Percentiles rank a stretch among this genome's conserved stretches.
These are phyloP conservation scores for Regulus satrapa DNA, from an alignment of 2,113 vertebrate species.

Conservation along the genomic window DNA sequence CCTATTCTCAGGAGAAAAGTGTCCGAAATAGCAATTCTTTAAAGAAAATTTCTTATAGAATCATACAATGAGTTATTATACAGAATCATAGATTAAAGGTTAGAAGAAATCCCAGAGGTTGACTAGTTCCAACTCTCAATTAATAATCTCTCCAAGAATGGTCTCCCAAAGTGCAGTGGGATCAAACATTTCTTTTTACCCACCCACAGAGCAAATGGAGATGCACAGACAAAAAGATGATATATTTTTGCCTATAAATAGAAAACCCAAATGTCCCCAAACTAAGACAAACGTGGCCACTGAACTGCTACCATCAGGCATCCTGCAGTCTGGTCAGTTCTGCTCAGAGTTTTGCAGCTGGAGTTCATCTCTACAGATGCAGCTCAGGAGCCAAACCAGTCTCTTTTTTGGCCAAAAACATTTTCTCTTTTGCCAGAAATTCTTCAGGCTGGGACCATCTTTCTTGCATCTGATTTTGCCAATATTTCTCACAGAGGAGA, in stretches of 20 bases:
- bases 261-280: not conserved
- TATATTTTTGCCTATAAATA: not conserved
- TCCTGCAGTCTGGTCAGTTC: not conserved
- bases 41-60: not conserved
- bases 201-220: not conserved
- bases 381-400: not conserved
- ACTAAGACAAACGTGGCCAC: not conserved
- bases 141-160: not conserved
- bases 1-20: not conserved
- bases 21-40: not conserved
- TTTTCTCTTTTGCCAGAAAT: not conserved
- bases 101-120: not conserved
- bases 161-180: not conserved
- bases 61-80: not conserved
- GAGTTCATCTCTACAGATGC: not conserved
- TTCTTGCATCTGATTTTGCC: not conserved
- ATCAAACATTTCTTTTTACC: not conserved
- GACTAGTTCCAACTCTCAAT: not conserved
- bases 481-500: not conserved
- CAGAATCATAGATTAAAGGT: not conserved
- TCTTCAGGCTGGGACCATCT: not conserved
- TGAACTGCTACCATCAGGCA: not conserved
- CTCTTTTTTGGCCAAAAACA: not conserved
- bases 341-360: not conserved
- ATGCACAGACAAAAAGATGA: not conserved